Percentiles rank a stretch among this genome's conserved stretches.
These are phyloP conservation scores for Catharus fuscescens DNA, from an alignment of 2,113 vertebrate species.

Conservation along the genomic window DNA sequence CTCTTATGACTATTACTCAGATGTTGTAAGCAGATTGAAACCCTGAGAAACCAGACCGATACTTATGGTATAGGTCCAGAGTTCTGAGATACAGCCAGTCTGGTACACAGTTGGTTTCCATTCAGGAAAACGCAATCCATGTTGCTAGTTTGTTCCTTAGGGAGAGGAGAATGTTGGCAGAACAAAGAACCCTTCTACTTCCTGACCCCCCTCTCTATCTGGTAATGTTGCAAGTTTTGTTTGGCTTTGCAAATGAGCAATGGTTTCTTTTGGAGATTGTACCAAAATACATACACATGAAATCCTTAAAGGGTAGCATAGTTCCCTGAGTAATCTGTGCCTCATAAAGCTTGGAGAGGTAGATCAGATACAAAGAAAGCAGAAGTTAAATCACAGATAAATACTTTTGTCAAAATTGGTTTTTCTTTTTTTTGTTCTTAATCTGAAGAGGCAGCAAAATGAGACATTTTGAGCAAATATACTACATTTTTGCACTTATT, in stretches of 20 bases:
- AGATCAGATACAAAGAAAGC: background rate
- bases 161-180: background rate
- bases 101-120: background rate
- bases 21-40: background rate
- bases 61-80: background rate
- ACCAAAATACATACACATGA: background rate
- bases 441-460: background rate
- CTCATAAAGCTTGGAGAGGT: conserved; percentile 21
- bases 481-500: background rate
- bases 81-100: background rate
- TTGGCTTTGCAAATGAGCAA: background rate
- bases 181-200: background rate
- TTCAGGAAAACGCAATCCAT: background rate
- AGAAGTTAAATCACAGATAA: background rate
- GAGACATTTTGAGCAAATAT: background rate
- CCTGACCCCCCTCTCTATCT: background rate
- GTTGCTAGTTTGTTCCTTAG: background rate
- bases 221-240: background rate
- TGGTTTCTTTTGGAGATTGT: conserved; percentile 28
- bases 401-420: background rate
- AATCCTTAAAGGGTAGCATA: background rate
- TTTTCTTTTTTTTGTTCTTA: background rate
- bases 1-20: background rate
- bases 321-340: conserved; percentile 17
- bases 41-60: background rate